These are phyloP conservation scores for Cheilosia soror DNA, from an alignment of 2,888 invertebrate genomes.

Conservation along the genomic window DNA sequence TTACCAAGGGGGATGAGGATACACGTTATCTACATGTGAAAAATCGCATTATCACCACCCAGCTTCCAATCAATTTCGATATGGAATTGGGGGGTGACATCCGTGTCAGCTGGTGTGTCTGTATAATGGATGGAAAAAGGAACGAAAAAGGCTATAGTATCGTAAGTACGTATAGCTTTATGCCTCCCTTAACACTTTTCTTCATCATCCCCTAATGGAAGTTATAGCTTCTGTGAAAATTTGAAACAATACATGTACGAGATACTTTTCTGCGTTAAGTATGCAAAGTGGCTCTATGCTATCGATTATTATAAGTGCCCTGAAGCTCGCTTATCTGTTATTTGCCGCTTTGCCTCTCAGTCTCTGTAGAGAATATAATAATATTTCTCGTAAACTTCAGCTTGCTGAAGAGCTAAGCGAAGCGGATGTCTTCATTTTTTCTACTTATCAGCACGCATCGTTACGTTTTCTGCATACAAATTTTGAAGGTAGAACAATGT, in stretches of 20 bases:
- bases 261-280: conserved; percentile 22
- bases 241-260: conserved; percentile 15
- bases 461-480: conserved; percentile 62
- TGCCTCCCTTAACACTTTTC: conserved; percentile 26
- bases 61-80: conserved; percentile 26
- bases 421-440: conserved; percentile 62
- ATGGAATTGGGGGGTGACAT: conserved; percentile 3
- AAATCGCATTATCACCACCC: conserved; percentile 59
- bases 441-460: conserved; percentile 59
- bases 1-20: not conserved
- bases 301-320: conserved; percentile 56
- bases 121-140: conserved; percentile 28
- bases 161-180: conserved; percentile 8
- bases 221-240: conserved; percentile 34
- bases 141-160: not conserved
- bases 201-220: conserved; percentile 38
- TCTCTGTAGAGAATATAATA: conserved; percentile 15
- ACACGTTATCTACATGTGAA: conserved; percentile 37
- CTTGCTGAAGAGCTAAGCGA: not conserved
- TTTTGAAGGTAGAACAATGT: not conserved
- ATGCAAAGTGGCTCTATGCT: conserved; percentile 57
- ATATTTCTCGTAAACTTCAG: conserved; percentile 35
- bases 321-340: conserved; percentile 40
- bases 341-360: not conserved
- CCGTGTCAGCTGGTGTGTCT: not conserved